Conservation (phyloP, 1,140 invertebrate genomes). For the Pantala flavescens region DNA sequence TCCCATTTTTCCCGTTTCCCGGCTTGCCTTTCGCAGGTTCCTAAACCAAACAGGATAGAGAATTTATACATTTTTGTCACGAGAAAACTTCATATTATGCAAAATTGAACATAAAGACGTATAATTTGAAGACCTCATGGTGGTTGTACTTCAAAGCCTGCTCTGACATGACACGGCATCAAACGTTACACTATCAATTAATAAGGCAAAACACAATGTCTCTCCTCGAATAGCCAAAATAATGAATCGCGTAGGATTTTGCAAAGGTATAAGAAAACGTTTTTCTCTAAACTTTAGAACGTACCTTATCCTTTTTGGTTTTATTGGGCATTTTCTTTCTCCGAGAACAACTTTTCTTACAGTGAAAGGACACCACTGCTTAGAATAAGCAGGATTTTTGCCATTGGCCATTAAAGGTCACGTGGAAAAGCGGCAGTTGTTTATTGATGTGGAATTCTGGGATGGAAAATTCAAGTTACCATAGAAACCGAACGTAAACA, state of each 20-base stretch:
- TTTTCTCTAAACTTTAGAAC: slow-evolving; percentile 23
- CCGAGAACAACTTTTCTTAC: slow-evolving; percentile 18
- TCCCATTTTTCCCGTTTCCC: slow-evolving; percentile 37
- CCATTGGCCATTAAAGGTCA: slow-evolving; percentile 25
- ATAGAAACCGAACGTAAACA: slow-evolving; percentile 2
- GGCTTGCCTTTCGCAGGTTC: slow-evolving; percentile 37
- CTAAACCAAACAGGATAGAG: slow-evolving; percentile 32
- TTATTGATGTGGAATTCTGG: slow-evolving; percentile 1
- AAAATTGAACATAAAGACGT: slow-evolving; percentile 8
- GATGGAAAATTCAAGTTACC: neutral
- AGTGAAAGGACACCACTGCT: slow-evolving; percentile 2
- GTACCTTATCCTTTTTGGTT: slow-evolving; percentile 39
- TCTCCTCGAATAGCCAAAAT: slow-evolving; percentile 26
- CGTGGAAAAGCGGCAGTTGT: slow-evolving; percentile 10
- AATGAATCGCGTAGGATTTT: slow-evolving; percentile 13
- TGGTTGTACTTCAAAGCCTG: neutral
- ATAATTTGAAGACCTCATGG: neutral
- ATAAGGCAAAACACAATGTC: slow-evolving; percentile 16
- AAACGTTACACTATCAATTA: slow-evolving; percentile 26
- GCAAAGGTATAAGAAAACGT: slow-evolving; percentile 15
- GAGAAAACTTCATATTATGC: neutral
- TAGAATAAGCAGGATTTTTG: slow-evolving; percentile 8
- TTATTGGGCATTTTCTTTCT: slow-evolving; percentile 35
- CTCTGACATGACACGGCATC: neutral
- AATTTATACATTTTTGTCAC: neutral